Conservation (phyloP, 2,797 vertebrate species). For the Pangasius krempfi region DNA sequence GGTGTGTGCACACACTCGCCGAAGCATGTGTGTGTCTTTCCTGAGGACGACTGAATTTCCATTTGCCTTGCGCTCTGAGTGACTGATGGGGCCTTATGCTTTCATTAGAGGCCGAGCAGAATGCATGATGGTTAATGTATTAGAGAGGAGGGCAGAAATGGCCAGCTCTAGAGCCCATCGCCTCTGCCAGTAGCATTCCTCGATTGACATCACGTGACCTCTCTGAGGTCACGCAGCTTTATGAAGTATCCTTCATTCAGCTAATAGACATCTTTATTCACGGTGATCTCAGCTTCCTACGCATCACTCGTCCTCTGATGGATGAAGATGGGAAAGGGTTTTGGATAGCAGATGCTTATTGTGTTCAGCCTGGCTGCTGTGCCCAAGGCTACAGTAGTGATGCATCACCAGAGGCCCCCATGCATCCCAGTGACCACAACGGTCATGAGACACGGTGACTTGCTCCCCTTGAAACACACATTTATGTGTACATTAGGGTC, state of each 20-base stretch:
- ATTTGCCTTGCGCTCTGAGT: conserved; percentile 67
- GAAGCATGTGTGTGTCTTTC: conserved; percentile 26
- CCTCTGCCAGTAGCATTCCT: conserved; percentile 11
- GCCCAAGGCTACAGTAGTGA: conserved; percentile 37
- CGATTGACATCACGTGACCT: conserved; percentile 31
- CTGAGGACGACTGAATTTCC: conserved; percentile 61
- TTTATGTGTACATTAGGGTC: not conserved
- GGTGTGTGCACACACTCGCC: conserved; percentile 15
- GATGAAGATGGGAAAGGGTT: conserved; percentile 37
- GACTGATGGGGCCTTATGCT: conserved; percentile 72
- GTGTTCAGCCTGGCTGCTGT: conserved; percentile 40
- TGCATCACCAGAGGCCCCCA: conserved; percentile 8
- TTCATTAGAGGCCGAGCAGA: conserved; percentile 70
- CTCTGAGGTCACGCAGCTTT: conserved; percentile 35
- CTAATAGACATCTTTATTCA: conserved; percentile 54
- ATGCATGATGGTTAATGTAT: conserved; percentile 77
- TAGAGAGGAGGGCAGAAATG: conserved; percentile 70
- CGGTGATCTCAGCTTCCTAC: conserved; percentile 41
- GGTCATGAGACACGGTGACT: not conserved
- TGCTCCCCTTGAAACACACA: conserved; percentile 4
- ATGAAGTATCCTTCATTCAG: conserved; percentile 34
- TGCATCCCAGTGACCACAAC: conserved; percentile 18
- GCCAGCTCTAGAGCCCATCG: conserved; percentile 61
- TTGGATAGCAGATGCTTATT: conserved; percentile 30
- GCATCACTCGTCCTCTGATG: conserved; percentile 37